Percentiles rank a stretch among this genome's conserved stretches.
These are phyloP conservation scores for Henricia sp. DNA, from an alignment of 53 echinoderm and acorn worm genomes.

Conservation along the genomic window DNA sequence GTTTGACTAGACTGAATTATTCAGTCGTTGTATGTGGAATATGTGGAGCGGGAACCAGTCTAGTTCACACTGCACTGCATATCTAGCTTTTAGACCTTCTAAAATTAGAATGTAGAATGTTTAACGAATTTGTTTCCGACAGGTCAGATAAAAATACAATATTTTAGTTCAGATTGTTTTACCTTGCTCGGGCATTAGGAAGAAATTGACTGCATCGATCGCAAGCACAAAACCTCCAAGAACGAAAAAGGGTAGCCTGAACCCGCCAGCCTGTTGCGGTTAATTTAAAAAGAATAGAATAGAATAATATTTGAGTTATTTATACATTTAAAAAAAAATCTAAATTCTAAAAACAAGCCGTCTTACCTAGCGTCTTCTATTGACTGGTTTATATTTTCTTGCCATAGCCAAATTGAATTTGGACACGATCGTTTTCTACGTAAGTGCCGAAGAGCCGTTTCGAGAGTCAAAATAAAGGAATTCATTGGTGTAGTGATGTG, in stretches of 20 bases:
- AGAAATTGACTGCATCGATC: too few species aligned
- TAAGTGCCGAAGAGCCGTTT: neutral
- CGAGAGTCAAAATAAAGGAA: too few species aligned
- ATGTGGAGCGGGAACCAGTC: neutral
- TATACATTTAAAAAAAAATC: neutral
- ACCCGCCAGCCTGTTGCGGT: too few species aligned
- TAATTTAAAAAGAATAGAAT: neutral
- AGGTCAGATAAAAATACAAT: neutral
- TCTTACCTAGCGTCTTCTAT: neutral
- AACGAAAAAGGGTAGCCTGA: too few species aligned
- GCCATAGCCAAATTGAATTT: neutral
- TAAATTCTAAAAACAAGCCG: neutral
- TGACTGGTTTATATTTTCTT: too few species aligned
- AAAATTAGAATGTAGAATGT: neutral
- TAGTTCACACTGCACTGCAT: neutral
- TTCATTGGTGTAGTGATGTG: too few species aligned
- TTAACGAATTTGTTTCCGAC: too few species aligned
- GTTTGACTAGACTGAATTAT: neutral
- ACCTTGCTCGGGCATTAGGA: too few species aligned
- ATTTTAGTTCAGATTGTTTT: neutral
- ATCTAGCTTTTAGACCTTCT: neutral
- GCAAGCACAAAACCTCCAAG: too few species aligned
- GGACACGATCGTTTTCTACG: neutral
- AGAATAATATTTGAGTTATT: neutral
- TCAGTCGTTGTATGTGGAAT: neutral